phyloP scores from a whole-genome alignment of 2,113 vertebrate species.

The Petaurus breviceps region DNA sequence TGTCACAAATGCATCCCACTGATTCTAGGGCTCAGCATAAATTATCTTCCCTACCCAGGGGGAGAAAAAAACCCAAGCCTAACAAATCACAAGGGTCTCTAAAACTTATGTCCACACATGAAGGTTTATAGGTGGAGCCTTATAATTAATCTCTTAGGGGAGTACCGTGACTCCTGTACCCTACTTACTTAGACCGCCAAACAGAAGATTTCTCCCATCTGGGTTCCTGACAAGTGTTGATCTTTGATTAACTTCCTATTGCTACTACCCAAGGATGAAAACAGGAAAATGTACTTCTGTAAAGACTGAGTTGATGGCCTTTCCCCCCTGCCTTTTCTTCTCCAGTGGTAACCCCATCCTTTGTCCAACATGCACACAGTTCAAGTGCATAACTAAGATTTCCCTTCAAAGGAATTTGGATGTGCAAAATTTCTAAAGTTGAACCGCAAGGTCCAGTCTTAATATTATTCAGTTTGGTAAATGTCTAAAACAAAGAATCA shows the following conservation, averaged over 20 bases:
- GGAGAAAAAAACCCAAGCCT: neutral
- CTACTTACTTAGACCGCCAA: neutral
- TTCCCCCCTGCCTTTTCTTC: neutral
- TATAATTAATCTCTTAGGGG: neutral
- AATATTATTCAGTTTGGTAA: neutral
- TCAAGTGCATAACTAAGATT: neutral
- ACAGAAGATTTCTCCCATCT: neutral
- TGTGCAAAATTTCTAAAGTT: neutral
- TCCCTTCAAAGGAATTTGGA: neutral
- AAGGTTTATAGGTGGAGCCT: neutral
- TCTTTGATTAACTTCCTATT: neutral
- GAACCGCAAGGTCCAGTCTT: neutral
- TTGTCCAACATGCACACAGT: neutral
- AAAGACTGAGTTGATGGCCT: neutral
- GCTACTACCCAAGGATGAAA: neutral
- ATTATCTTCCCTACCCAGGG: neutral
- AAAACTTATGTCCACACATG: neutral
- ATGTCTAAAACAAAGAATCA: neutral
- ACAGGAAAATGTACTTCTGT: neutral
- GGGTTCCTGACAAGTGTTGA: neutral
- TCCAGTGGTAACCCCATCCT: neutral
- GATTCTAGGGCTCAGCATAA: neutral
- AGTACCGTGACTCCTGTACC: neutral
- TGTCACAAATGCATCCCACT: neutral
- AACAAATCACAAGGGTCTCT: neutral